Evolutionary conservation across 1,140 invertebrate species (phyloP), one percentile per base, ranked within the genome.

Genomic region (Zaprionus gabonicus): DNA sequence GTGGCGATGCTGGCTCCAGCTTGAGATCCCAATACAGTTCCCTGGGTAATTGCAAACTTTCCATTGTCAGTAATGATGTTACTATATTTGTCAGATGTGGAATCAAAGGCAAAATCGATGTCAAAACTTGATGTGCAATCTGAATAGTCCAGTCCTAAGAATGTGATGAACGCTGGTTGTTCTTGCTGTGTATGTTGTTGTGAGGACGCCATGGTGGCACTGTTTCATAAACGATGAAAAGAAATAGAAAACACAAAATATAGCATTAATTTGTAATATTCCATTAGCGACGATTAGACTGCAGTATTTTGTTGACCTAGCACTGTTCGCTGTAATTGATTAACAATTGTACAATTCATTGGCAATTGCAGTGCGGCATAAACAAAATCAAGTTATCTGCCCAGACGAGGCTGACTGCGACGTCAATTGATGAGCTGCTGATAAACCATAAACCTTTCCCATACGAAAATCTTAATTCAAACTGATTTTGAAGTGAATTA

Each of bases 191-290:
- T 63, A 79, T 66, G 77, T 86, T 82, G 76, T 81, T 82, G 81
- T 91, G 66, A 68, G 76, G 83, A 81, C 80, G 91, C 91, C 91
- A 92, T 92, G 88, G 56, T 88, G 91, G 91, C 91, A 68, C 91
- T 92, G 65, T 34, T 44, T 44, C 17, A 51, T 67, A 66, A 46
- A 17, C 6, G 36, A 67, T 46, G 63, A 66, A 65, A 34, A 23
- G 23, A 23, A 23, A 60, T 58, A 17, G 4, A n/a, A 46, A n/a
- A 10, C 31, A 78, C 2, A 44, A 15, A 55, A 56, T n/a, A 36
- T 23, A n/a, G 3, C 31, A 49, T 58, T 62, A 56, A 64, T 31
- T 55, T 46, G 36, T 46, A 65, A 44, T n/a, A 20, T 23, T 38
- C 20, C 12, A 59, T 59, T 64, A 64, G 20, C 28, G 31, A 64